Base-by-base conservation (phyloP, 2,888 invertebrate species). In the Melanchra persicariae region DNA sequence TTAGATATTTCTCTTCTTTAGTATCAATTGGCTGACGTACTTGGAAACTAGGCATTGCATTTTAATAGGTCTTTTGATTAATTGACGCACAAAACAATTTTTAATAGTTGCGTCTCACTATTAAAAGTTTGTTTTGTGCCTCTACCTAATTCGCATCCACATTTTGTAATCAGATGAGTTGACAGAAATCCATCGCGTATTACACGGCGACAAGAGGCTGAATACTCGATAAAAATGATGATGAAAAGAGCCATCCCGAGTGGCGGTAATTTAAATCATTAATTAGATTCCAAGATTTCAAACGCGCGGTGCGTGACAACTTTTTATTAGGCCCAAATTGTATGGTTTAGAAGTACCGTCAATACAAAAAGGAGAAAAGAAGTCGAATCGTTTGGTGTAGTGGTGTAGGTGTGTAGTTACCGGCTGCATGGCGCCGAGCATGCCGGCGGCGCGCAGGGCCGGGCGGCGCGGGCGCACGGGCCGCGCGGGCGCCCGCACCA, bases 401-500 rank as follows among this genome's bases (percentile, higher is more conserved):
- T n/a, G 1, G 34, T 34, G n/a, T n/a, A n/a, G n/a, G n/a, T n/a
- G n/a, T n/a, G 12, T 57, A 57, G 37, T 57, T 57, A 57, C 87
- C 80, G 83, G 81, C 43, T 84, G 87, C 43, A 85, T 66, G 30
- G 87, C 43, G 63, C 83, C 87, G 66, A 90, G 83, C 24, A 90
- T 74, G 6, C 90, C 63, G 83, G 79, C 88, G 81, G 70, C 91
- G 69, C 92, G 88, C 40, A 87, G 82, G 5, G 91, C 85, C 19
- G 92, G 89, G 6, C 93, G 87, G 7, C 93, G 89, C 26, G 91
- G 90, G 4, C 91, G 83, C 68, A 87, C 88, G 17, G 89, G 72
- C 15, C 94, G 88, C 47, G 84, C 91, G 4, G 93, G 90, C 43
- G 93, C 85, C 4, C 95, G 91, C 19, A 94, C 94, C 19, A 93